Base-by-base conservation (phyloP, 2,888 invertebrate species). In the Harpalus rufipes region DNA sequence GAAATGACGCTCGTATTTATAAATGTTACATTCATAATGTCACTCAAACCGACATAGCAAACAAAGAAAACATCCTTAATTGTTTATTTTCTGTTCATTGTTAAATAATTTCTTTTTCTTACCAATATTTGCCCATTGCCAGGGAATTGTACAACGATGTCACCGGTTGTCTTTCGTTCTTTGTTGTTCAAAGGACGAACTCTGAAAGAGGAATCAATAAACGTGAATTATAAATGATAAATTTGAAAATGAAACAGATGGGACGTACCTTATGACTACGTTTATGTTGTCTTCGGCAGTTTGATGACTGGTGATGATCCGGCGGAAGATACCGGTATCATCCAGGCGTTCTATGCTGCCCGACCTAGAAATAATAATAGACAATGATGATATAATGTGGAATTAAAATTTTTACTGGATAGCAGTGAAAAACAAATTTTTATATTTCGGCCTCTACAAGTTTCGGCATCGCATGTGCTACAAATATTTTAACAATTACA, bases 111-210 rank as follows among this genome's bases (percentile, higher is more conserved):
- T 0, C n/a, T 61, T 18, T 18, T 61, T 86, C 87, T 89, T 88
- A 91, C 91, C 88, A 95, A 92, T 88, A 98, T 94, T 92, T 97
- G 97, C 0, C 98, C 97, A 89, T 96, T 96, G 68, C 97, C 97
- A 0, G 97, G 97, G 91, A 97, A 98, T 89, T 96, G 95, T 61
- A 96, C 92, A 76, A 96, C 94, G 87, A 93, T 92, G 3, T 93
- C 93, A 88, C 97, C 96, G 12, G 94, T 94, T 21, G 93, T 91
- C 85, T 94, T 93, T 18, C 93, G 92, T 91, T 98, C 97, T 89
- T 94, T 95, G 0, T 93, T 93, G 89, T 93, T 96, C 72, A 97
- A 91, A 0, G 98, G 98, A 16, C 98, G 94, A 0, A 97, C 97
- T 90, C 97, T 96, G 89, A 10, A 89, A 89, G 25, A 44, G 12